Conservation (phyloP, 2,888 invertebrate species). For the Uloborus plumipes region DNA sequence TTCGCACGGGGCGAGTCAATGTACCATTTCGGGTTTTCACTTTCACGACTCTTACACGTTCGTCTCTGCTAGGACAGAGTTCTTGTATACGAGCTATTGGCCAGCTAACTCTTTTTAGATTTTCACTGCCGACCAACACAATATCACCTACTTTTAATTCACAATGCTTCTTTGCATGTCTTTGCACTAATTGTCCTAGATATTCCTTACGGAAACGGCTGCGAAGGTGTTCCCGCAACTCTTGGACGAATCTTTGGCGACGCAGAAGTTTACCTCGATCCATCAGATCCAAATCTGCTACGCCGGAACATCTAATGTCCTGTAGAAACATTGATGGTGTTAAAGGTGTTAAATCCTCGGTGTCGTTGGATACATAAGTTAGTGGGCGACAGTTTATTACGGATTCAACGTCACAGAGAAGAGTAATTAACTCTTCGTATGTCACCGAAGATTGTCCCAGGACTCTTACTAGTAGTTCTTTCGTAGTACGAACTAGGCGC, state of each 20-base stretch:
- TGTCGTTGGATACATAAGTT: neutral
- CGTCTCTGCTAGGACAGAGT: neutral
- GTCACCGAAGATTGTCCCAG: neutral
- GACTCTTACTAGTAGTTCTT: too few relatives aligned
- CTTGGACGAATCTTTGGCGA: neutral
- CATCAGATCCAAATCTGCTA: neutral
- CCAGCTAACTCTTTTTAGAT: neutral
- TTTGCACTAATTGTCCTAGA: neutral
- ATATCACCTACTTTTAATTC: neutral
- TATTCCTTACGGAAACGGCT: constrained; percentile 4
- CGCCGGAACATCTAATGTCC: neutral
- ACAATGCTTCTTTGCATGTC: neutral
- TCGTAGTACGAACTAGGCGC: too few relatives aligned
- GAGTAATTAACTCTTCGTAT: neutral
- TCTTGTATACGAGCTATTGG: neutral
- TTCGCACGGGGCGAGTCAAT: neutral
- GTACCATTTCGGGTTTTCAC: neutral
- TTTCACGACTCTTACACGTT: neutral
- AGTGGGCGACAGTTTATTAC: too few relatives aligned
- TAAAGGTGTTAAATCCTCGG: neutral
- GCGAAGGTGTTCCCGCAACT: neutral
- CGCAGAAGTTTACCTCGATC: neutral
- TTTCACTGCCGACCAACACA: neutral
- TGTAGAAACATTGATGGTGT: neutral
- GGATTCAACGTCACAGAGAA: too few relatives aligned